Conservation (phyloP, 2,888 invertebrate species). For the Camptogramma bilineatum region DNA sequence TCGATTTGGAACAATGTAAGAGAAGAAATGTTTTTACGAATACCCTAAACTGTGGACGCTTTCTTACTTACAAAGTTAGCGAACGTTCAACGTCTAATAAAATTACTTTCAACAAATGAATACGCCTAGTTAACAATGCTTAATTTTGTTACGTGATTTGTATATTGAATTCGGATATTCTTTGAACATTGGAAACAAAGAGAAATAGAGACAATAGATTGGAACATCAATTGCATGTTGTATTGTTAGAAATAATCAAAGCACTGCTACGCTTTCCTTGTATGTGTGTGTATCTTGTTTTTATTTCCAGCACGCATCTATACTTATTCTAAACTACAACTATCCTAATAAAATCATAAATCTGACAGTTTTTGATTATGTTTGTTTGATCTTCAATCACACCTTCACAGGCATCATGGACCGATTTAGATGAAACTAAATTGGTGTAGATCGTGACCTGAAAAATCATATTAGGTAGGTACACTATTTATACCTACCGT, state of each 20-base stretch:
- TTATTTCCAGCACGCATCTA: neutral
- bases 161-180: slow-evolving; percentile 37
- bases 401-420: too few species aligned
- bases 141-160: slow-evolving; percentile 41
- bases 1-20: slow-evolving; percentile 28
- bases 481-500: too few species aligned
- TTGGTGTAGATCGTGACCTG: too few species aligned
- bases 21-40: slow-evolving; percentile 30
- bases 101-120: slow-evolving; percentile 27
- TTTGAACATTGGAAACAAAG: slow-evolving; percentile 13
- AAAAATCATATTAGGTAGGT: too few species aligned
- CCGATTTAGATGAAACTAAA: too few species aligned
- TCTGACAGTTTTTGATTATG: too few species aligned
- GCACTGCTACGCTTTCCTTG: neutral
- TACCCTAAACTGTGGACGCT: slow-evolving; percentile 20
- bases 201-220: neutral
- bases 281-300: neutral
- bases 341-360: too few species aligned
- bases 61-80: slow-evolving; percentile 20
- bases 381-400: too few species aligned
- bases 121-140: slow-evolving; percentile 26
- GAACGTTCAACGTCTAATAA: slow-evolving; percentile 21
- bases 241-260: neutral
- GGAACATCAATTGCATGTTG: neutral
- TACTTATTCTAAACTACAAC: too few species aligned